Conservation (phyloP, 2,113 vertebrate genomes). For the Larimichthys crocea region DNA sequence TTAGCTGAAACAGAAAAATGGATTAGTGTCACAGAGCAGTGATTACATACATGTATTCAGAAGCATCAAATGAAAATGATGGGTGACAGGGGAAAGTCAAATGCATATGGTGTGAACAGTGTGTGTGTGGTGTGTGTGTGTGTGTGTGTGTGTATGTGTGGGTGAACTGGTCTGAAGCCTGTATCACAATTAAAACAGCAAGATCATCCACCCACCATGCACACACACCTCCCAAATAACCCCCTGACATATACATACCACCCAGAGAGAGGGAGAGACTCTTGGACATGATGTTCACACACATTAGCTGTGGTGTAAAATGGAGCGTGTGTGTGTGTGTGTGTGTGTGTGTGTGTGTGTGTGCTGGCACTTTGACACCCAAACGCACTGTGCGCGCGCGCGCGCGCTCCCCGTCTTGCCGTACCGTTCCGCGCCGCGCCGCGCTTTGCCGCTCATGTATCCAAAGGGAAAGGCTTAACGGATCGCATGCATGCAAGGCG, state of each 20-base stretch:
- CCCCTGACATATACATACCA: conserved; percentile 46
- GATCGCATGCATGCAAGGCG: conserved; percentile 25
- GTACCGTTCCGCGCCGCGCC: conserved; percentile 22
- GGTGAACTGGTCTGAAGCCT: conserved; percentile 47
- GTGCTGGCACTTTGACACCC: conserved; percentile 56
- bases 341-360: background rate
- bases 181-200: conserved; percentile 51
- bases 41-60: conserved; percentile 21
- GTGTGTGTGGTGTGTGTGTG: conserved; percentile 7
- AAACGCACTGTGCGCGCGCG: conserved; percentile 26
- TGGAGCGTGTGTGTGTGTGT: conserved; percentile 47
- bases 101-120: background rate
- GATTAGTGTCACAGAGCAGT: conserved; percentile 36
- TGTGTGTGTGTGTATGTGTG: background rate
- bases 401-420: background rate
- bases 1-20: conserved; percentile 20
- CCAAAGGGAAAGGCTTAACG: conserved; percentile 42
- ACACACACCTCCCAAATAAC: conserved; percentile 38
- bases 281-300: conserved; percentile 24
- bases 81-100: background rate
- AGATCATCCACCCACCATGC: conserved; percentile 47
- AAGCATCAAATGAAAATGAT: background rate
- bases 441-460: conserved; percentile 8
- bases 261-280: background rate
- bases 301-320: conserved; percentile 56